Percentiles rank a stretch among this genome's conserved stretches.
These are phyloP conservation scores for Lethocerus indicus DNA, from an alignment of 1,140 invertebrate species.

Conservation along the genomic window DNA sequence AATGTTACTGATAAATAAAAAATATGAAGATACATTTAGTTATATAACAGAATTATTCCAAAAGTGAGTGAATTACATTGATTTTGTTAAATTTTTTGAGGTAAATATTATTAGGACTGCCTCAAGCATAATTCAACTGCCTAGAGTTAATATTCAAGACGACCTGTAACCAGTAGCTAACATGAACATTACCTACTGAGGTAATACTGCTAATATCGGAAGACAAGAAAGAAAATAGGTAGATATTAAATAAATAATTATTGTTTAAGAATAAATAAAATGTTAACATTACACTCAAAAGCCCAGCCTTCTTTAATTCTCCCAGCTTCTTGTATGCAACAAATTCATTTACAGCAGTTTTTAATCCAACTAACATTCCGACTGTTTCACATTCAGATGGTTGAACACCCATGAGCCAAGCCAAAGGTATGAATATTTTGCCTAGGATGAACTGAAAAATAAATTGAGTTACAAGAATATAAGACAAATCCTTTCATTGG, in stretches of 20 bases:
- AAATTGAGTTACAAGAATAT: too few species aligned
- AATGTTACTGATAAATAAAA: not conserved
- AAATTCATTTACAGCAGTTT: conserved; percentile 85
- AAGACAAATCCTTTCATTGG: too few species aligned
- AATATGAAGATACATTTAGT: too few species aligned
- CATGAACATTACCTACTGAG: too few species aligned
- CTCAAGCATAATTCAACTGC: too few species aligned
- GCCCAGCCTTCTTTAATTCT: conserved; percentile 33
- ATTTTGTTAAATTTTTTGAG: not conserved
- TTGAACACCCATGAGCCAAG: conserved; percentile 64
- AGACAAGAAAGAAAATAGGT: too few species aligned
- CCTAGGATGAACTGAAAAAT: conserved; percentile 54
- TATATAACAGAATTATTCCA: not conserved
- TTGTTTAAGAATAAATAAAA: not conserved
- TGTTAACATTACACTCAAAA: conserved; percentile 45
- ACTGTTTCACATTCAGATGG: conserved; percentile 60
- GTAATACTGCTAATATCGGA: too few species aligned
- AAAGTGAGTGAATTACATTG: not conserved
- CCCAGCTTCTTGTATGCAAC: conserved; percentile 68
- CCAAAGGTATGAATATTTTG: conserved; percentile 72
- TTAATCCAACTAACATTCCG: conserved; percentile 66
- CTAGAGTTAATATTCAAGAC: too few species aligned
- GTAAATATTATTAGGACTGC: too few species aligned
- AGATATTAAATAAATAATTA: too few species aligned
- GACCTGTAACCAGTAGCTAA: too few species aligned